These are phyloP conservation scores for Argentina silus DNA, from an alignment of 2,797 vertebrate species.

Conservation along the genomic window DNA sequence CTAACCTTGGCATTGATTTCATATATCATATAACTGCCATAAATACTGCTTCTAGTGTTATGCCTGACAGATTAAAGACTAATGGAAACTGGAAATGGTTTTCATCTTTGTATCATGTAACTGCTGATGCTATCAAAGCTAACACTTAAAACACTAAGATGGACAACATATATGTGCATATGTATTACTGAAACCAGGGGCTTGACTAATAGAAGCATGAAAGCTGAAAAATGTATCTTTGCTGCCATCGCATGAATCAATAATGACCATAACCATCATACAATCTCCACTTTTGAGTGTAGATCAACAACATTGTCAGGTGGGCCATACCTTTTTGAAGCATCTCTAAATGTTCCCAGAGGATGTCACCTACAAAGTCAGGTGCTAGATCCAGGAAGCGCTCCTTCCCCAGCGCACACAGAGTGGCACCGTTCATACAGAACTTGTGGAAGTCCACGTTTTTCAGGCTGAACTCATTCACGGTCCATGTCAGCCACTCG, in stretches of 20 bases:
- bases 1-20: constrained; percentile 75
- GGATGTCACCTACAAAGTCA: constrained; percentile 98
- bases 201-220: too few species aligned
- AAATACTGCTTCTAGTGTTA: constrained; percentile 53
- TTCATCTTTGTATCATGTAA: constrained; percentile 70
- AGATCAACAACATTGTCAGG: neutral
- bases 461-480: constrained; percentile 98
- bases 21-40: constrained; percentile 68
- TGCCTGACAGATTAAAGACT: constrained; percentile 66
- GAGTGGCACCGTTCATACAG: constrained; percentile 90
- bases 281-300: too few species aligned
- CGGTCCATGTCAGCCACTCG: constrained; percentile 96
- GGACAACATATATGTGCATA: too few species aligned
- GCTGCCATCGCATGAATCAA: too few species aligned
- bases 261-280: too few species aligned
- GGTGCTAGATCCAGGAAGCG: constrained; percentile 96
- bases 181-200: too few species aligned
- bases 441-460: constrained; percentile 97
- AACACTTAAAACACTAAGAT: neutral
- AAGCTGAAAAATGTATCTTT: too few species aligned
- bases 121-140: constrained; percentile 48
- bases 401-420: constrained; percentile 96
- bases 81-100: constrained; percentile 64
- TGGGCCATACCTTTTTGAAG: constrained; percentile 90
- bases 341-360: constrained; percentile 99